Evolutionary conservation across 2,797 vertebrate genomes (phyloP), one percentile per base, ranked within the genome.

Genomic region (Scleropages formosus): DNA sequence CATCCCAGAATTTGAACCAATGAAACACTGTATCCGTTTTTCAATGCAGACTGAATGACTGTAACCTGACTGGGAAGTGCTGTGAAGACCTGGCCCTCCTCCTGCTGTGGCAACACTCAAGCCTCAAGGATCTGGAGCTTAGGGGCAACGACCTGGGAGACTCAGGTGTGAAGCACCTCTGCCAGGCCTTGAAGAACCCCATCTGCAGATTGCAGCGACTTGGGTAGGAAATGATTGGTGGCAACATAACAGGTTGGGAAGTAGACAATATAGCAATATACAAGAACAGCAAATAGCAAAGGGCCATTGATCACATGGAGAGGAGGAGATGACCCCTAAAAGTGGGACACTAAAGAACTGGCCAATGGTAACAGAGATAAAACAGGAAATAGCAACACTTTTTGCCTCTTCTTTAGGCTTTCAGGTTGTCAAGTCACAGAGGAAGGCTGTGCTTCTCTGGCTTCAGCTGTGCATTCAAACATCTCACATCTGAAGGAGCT

Each of bases 401-500:
- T 4, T 3, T 67, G 15, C 64, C 12, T 8, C 64, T 67, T 31
- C 67, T 67, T 67, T 22, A 67, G 64, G 46, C 64, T 67, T 67
- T 67, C 39, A 47, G 64, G 64, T 8, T 67, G 64, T 44, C 31
- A 39, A 22, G 64, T 66, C 64, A 66, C 64, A n/a, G 64, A 66
- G 39, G 46, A 11, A 66, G 39, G 64, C 31, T 66, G 39, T 11
- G 16, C 27, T n/a, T 66, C 39, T 6, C 18, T 66, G 39, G 64
- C 64, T 22, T 66, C 27, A 66, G 39, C 64, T 44, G 31, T 66
- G n/a, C 16, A 44, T n/a, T 66, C 64, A 66, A 66, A 66, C 27
- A 27, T 16, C 16, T 66, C 46, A n/a, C 31, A 66, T 31, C 39
- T 66, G 64, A 46, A 44, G 49, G 0, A 69, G 44, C 44, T 69